Base-by-base conservation (phyloP, 2,888 invertebrate genomes). In the Caenorhabditis sp. region DNA sequence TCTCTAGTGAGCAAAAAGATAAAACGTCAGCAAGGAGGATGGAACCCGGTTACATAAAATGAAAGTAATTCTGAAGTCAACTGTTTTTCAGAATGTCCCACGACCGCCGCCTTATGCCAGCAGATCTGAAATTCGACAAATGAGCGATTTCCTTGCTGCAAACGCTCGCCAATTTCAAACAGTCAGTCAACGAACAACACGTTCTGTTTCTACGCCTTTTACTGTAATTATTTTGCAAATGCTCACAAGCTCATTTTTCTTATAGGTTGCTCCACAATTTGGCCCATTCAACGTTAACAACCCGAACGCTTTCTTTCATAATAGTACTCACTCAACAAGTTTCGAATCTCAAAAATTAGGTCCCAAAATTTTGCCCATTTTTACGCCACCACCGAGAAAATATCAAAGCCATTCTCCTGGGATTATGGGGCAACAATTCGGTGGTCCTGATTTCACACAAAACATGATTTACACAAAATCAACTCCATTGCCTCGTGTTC, bases 281-380 rank as follows among this genome's bases (percentile, higher is more conserved):
- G 88, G 88, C 1, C 88, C 88, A 1, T 80, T 88, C 35, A 87
- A 87, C 45, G 85, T 88, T 0, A 86, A 88, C 61, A 82, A 87
- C 53, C 84, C 86, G 1, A 81, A 81, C 22, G 85, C 80, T 9
- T 43, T 83, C 9, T 43, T 83, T 56, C 76, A 79, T 27, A 85
- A 86, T 63, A 78, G 78, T 13, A 82, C 75, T 15, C 74, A 59
- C 39, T 62, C 72, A 11, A 58, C 65, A 0, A 63, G 61, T 30
- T 82, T 79, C 46, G 75, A 78, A 39, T 71, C 78, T 9, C 76
- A 78, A 22, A 56, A 79, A 15, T 39, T 87, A 30, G 84, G 84
- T 0, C 82, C 84, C 2, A 63, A 78, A 17, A 52, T 55, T 0
- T 30, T 86, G 32, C 87, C 87, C 4, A 75, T 84, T 7, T 87